Evolutionary conservation across 2,797 vertebrate species (phyloP).

Genomic region (Syncerus caffer): DNA sequence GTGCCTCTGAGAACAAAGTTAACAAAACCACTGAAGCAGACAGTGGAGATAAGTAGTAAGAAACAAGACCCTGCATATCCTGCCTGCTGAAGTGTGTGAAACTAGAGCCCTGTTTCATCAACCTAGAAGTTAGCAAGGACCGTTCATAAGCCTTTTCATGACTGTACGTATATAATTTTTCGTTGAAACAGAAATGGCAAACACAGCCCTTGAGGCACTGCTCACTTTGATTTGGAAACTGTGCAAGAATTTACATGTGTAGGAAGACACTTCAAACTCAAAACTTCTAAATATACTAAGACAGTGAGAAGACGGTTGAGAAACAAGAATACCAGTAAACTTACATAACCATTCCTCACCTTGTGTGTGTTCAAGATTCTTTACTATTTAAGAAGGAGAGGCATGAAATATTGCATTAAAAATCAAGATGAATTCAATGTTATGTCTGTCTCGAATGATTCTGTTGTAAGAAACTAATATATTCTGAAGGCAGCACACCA

Average conservation of each 20-base stretch:
- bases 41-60: slow-evolving; percentile 45
- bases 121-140: slow-evolving; percentile 11
- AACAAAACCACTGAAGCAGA: slow-evolving; percentile 20
- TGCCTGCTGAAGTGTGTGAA: slow-evolving; percentile 30
- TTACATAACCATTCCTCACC: background rate
- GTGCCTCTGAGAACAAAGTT: slow-evolving; percentile 13
- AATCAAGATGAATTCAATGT: background rate
- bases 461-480: background rate
- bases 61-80: slow-evolving; percentile 10
- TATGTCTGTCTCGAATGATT: background rate
- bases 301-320: background rate
- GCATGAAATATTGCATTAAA: background rate
- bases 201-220: background rate
- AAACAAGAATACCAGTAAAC: background rate
- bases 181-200: slow-evolving; percentile 23
- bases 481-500: background rate
- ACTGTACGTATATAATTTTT: background rate
- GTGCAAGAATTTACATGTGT: background rate
- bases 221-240: slow-evolving; percentile 45
- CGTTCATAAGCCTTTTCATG: slow-evolving; percentile 57
- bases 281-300: background rate
- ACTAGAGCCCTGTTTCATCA: slow-evolving; percentile 21
- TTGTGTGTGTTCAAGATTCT: background rate
- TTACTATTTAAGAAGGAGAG: background rate
- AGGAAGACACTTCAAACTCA: background rate